These are phyloP conservation scores for Phaethon lepturus DNA, from an alignment of 2,113 vertebrate genomes.

Conservation along the genomic window DNA sequence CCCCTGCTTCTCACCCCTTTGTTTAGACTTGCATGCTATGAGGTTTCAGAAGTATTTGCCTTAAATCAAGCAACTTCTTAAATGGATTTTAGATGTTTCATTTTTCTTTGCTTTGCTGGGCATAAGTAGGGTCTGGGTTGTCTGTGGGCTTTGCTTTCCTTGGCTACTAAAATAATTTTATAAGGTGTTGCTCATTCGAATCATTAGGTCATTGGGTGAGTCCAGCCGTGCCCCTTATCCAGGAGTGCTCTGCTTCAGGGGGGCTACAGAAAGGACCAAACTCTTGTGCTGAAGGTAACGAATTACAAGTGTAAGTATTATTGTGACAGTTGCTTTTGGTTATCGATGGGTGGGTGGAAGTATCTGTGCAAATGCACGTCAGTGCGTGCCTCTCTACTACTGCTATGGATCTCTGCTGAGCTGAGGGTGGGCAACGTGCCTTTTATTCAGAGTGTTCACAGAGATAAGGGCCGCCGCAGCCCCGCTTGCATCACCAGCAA, in stretches of 20 bases:
- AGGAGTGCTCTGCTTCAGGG: neutral
- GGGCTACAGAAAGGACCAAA: neutral
- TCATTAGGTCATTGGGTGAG: neutral
- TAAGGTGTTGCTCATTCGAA: neutral
- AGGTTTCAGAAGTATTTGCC: neutral
- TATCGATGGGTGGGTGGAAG: neutral
- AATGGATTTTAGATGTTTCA: neutral
- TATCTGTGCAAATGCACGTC: neutral
- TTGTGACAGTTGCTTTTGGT: neutral
- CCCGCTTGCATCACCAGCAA: rapidly evolving
- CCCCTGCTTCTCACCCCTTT: neutral
- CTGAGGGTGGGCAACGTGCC: rapidly evolving
- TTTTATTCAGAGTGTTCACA: neutral
- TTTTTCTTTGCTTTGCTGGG: neutral
- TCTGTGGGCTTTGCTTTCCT: neutral
- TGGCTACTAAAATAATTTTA: neutral
- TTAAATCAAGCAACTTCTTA: neutral
- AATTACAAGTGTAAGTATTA: neutral
- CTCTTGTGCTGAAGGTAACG: neutral
- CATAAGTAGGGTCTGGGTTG: neutral
- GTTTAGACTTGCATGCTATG: neutral
- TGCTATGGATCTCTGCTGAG: rapidly evolving
- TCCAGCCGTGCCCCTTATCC: neutral
- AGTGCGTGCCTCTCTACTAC: neutral
- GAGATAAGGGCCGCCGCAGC: neutral